A percentile compares a stretch with the other conserved stretches of the same genome.
These are phyloP conservation scores for Hydraecia micacea DNA, from an alignment of 2,888 invertebrate species.

Conservation along the genomic window DNA sequence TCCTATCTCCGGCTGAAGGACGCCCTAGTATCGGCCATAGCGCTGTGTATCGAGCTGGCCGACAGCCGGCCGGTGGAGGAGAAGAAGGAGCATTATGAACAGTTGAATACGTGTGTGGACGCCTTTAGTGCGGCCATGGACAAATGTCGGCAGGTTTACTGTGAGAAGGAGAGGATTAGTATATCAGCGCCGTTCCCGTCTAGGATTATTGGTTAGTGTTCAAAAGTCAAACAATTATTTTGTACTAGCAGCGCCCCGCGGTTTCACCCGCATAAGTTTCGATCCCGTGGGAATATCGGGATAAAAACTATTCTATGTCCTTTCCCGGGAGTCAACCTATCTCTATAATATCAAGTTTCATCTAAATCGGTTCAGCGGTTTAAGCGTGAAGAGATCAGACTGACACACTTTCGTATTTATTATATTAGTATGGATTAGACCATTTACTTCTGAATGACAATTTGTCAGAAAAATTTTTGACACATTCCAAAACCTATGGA, in stretches of 20 bases:
- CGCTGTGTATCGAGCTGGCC: constrained; percentile 81
- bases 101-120: constrained; percentile 76
- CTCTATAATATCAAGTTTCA: no score
- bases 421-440: no score
- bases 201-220: constrained; percentile 82
- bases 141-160: constrained; percentile 76
- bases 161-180: constrained; percentile 74
- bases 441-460: neutral
- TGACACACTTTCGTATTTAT: no score
- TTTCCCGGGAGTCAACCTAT: no score
- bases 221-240: neutral
- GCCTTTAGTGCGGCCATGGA: constrained; percentile 80
- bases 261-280: no score
- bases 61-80: constrained; percentile 73
- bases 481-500: no score
- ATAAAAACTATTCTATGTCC: no score
- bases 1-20: constrained; percentile 83
- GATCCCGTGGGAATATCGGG: no score
- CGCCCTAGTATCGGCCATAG: constrained; percentile 79
- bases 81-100: constrained; percentile 74
- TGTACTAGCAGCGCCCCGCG: no score
- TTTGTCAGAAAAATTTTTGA: neutral
- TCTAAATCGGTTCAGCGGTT: no score
- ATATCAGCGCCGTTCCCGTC: constrained; percentile 82
- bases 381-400: no score